These are phyloP conservation scores for Pterostichus madidus DNA, from an alignment of 2,888 invertebrate species.

Conservation along the genomic window DNA sequence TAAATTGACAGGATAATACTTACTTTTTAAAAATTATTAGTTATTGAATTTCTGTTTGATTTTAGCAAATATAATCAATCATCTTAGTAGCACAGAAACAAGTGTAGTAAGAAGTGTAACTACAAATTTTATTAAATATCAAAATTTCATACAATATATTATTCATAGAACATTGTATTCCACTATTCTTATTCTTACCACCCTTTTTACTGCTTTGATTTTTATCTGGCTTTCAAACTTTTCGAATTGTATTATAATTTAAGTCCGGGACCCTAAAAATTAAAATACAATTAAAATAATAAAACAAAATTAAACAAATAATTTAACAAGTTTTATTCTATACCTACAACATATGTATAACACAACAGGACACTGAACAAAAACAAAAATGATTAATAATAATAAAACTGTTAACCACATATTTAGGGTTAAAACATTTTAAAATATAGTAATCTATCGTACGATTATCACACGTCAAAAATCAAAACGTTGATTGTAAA, in stretches of 20 bases:
- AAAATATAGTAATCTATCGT: background rate
- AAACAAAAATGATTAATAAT: background rate
- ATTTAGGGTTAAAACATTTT: slow-evolving; percentile 7
- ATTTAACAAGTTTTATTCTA: slow-evolving; percentile 31
- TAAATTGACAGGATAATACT: background rate
- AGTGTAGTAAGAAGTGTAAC: background rate
- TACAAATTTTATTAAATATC: slow-evolving; percentile 40
- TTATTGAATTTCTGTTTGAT: too few relatives aligned
- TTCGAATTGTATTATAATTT: slow-evolving; percentile 40
- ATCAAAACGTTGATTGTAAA: slow-evolving; percentile 3
- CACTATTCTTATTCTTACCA: slow-evolving; percentile 60
- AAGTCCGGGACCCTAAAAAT: slow-evolving; percentile 63
- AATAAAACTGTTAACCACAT: slow-evolving; percentile 8
- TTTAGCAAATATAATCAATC: background rate
- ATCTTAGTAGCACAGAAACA: background rate
- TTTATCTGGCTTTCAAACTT: slow-evolving; percentile 37
- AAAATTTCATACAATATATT: slow-evolving; percentile 40
- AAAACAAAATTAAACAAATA: slow-evolving; percentile 46
- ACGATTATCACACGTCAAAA: slow-evolving; percentile 14
- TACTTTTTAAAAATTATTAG: background rate
- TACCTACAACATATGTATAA: slow-evolving; percentile 34
- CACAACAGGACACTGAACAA: slow-evolving; percentile 36
- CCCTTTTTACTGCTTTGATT: slow-evolving; percentile 28
- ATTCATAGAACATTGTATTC: slow-evolving; percentile 28
- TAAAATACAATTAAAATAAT: slow-evolving; percentile 65